Conservation (phyloP, 37 sponge, comb jelly and placozoan genomes). For the Aphrocallistes beatrix region DNA sequence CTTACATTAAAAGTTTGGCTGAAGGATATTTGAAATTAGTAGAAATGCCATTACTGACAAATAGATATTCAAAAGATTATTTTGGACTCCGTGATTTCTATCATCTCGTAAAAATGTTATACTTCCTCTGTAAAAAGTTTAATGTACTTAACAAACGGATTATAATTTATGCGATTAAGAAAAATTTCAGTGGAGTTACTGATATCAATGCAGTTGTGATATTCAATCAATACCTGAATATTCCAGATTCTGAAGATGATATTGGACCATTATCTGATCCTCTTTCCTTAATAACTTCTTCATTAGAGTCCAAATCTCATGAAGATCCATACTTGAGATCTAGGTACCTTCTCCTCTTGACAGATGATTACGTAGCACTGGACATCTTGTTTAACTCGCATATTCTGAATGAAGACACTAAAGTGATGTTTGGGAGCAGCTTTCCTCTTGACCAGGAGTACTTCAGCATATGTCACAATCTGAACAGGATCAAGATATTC, state of each 20-base stretch:
- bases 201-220: not conserved
- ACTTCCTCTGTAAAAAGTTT: not conserved
- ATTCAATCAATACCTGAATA: not conserved
- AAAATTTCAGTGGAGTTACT: not conserved
- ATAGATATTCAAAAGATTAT: not conserved
- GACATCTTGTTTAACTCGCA: not conserved
- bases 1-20: not conserved
- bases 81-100: not conserved
- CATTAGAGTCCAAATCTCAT: not conserved
- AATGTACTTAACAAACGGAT: not conserved
- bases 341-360: not conserved
- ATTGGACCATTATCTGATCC: not conserved
- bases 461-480: constrained; percentile 8
- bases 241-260: not conserved
- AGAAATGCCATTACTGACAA: not conserved
- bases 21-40: not conserved
- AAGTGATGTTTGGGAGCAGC: constrained; percentile 5
- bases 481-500: not conserved
- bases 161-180: not conserved
- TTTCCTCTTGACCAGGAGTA: not conserved
- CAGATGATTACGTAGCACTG: not conserved
- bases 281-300: not conserved
- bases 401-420: not conserved
- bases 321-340: not conserved
- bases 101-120: not conserved